Percentiles rank a stretch among this genome's conserved stretches.
Evolutionary conservation across 2,797 vertebrate genomes (phyloP).

Genomic region (Eulemur mongoz): DNA sequence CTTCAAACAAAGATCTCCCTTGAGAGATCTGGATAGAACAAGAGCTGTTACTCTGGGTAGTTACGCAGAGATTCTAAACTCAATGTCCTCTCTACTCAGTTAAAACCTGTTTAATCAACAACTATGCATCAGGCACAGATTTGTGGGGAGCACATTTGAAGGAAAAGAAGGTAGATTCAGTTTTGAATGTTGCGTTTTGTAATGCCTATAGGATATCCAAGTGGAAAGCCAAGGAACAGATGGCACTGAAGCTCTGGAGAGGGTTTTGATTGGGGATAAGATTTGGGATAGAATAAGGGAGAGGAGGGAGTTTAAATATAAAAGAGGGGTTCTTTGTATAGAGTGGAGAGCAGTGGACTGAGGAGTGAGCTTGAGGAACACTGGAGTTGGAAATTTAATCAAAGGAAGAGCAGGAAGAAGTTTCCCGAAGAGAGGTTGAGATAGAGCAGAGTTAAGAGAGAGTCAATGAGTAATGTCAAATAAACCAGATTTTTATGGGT

Average conservation of each 20-base stretch:
- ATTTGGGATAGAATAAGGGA: neutral
- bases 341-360: neutral
- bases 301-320: neutral
- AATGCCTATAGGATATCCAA: neutral
- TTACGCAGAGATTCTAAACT: neutral
- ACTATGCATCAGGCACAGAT: neutral
- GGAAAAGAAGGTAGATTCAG: neutral
- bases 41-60: neutral
- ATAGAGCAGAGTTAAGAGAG: neutral
- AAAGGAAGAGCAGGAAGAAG: neutral
- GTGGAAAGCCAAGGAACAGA: neutral
- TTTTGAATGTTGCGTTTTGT: neutral
- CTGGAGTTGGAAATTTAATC: neutral
- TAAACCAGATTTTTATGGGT: fast-evolving
- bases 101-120: neutral
- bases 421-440: neutral
- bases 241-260: neutral
- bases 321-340: neutral
- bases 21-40: neutral
- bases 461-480: neutral
- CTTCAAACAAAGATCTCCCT: neutral
- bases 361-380: neutral
- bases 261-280: neutral
- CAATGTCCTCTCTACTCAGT: neutral
- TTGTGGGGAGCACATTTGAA: neutral